A percentile compares a stretch with the other conserved stretches of the same genome.
phyloP scores from a whole-genome alignment of 2,113 vertebrate species.

The Gila orcuttii region DNA sequence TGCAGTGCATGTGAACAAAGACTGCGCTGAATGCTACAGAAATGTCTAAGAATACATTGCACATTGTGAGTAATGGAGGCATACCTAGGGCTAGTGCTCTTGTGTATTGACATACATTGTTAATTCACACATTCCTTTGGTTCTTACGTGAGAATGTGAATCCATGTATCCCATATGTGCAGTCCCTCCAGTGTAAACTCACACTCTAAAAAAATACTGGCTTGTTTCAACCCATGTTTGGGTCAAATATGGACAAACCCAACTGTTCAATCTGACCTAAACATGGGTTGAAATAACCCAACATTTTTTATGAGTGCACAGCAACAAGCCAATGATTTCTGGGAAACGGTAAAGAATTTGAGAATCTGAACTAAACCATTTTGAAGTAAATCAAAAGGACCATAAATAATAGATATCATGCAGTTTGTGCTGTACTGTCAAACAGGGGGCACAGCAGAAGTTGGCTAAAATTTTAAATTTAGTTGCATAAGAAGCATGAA shows the following conservation, averaged over 20 bases:
- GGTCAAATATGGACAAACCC: too few relatives aligned
- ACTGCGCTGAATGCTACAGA: slow-evolving; percentile 17
- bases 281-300: too few relatives aligned
- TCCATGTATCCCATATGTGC: not conserved
- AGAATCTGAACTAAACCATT: slow-evolving; percentile 45
- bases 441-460: slow-evolving; percentile 14
- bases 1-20: slow-evolving; percentile 10
- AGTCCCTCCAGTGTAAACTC: not conserved
- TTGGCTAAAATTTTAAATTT: slow-evolving; percentile 27
- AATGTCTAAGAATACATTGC: not conserved
- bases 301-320: too few relatives aligned
- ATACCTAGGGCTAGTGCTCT: slow-evolving; percentile 24
- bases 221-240: too few relatives aligned
- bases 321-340: not conserved
- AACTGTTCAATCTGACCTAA: too few relatives aligned
- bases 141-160: slow-evolving; percentile 12
- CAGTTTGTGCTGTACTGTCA: slow-evolving; percentile 36
- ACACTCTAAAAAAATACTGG: not conserved
- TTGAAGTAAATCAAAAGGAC: slow-evolving; percentile 51
- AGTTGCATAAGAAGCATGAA: slow-evolving; percentile 41
- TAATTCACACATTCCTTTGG: slow-evolving; percentile 4
- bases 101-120: slow-evolving; percentile 26
- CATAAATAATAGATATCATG: slow-evolving; percentile 52
- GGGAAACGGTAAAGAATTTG: slow-evolving; percentile 41
- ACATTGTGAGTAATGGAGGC: slow-evolving; percentile 25